Evolutionary conservation across 2,888 invertebrate genomes (phyloP).

Genomic region (Opisthograptis luteolata): DNA sequence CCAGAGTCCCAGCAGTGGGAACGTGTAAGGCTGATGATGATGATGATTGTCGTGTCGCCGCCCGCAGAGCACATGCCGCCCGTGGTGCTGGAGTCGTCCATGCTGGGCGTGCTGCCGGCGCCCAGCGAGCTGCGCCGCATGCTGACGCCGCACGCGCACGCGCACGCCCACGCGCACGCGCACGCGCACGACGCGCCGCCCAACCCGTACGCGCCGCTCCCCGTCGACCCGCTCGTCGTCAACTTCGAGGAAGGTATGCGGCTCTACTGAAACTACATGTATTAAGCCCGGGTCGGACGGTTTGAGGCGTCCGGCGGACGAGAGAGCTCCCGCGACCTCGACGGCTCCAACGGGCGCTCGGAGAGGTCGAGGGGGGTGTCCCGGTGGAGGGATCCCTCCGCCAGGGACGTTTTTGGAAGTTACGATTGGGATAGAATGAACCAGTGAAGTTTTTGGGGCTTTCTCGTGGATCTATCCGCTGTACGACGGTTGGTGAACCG

Average conservation of each 20-base stretch:
- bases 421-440: conserved; percentile 10
- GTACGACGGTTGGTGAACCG: neutral
- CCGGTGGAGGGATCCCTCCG: neutral
- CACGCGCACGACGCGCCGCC: conserved; percentile 51
- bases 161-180: conserved; percentile 49
- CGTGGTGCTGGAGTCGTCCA: conserved; percentile 75
- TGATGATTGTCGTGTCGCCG: too few relatives aligned
- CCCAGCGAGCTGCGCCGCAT: conserved; percentile 67
- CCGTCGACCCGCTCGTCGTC: conserved; percentile 89
- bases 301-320: conserved; percentile 44
- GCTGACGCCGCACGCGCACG: conserved; percentile 56
- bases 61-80: conserved; percentile 34
- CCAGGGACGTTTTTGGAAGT: neutral
- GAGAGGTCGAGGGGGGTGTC: conserved; percentile 14
- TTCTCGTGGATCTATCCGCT: conserved; percentile 2
- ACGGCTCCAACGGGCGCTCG: neutral
- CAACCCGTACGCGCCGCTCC: conserved; percentile 70
- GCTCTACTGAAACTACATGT: conserved; percentile 85
- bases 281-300: conserved; percentile 61
- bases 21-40: neutral
- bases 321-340: neutral
- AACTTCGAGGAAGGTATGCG: conserved; percentile 94
- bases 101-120: conserved; percentile 73
- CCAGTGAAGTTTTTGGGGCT: conserved; percentile 6
- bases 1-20: too few relatives aligned